These are phyloP conservation scores for Aspidoscelis tigris DNA, from an alignment of 2,113 vertebrate genomes.

Conservation along the genomic window DNA sequence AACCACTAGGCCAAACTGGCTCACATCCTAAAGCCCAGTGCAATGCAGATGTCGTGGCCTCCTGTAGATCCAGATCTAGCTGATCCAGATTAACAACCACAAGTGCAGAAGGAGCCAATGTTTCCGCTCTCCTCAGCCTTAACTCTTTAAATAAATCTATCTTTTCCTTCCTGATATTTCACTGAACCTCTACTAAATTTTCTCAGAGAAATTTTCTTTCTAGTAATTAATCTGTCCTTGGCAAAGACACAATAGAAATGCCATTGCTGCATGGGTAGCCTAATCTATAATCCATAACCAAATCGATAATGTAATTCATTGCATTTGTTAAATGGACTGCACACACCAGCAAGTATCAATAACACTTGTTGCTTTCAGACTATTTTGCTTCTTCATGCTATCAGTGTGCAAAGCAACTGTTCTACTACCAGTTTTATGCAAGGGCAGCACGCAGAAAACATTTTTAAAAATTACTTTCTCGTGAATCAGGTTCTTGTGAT, in stretches of 20 bases:
- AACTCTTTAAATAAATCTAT: neutral
- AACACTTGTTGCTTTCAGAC: neutral
- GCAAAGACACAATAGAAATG: neutral
- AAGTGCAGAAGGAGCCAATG: neutral
- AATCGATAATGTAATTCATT: conserved; percentile 14
- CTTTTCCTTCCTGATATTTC: neutral
- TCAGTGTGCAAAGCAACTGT: neutral
- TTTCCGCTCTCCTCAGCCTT: neutral
- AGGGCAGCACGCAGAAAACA: neutral
- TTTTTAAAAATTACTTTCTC: neutral
- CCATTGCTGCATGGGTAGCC: neutral
- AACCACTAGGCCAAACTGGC: too few relatives aligned
- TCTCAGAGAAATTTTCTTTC: neutral
- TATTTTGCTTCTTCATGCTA: neutral
- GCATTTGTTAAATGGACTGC: neutral
- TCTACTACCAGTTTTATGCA: neutral
- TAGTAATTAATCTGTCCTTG: neutral
- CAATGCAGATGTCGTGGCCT: too few relatives aligned
- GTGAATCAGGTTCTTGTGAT: neutral
- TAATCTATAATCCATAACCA: conserved; percentile 6
- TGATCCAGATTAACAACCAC: too few relatives aligned
- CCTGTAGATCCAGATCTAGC: too few relatives aligned
- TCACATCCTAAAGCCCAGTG: too few relatives aligned
- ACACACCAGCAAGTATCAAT: neutral
- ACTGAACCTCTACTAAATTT: neutral